These are phyloP conservation scores for Platalea minor DNA, from an alignment of 2,797 vertebrate species.

Conservation along the genomic window DNA sequence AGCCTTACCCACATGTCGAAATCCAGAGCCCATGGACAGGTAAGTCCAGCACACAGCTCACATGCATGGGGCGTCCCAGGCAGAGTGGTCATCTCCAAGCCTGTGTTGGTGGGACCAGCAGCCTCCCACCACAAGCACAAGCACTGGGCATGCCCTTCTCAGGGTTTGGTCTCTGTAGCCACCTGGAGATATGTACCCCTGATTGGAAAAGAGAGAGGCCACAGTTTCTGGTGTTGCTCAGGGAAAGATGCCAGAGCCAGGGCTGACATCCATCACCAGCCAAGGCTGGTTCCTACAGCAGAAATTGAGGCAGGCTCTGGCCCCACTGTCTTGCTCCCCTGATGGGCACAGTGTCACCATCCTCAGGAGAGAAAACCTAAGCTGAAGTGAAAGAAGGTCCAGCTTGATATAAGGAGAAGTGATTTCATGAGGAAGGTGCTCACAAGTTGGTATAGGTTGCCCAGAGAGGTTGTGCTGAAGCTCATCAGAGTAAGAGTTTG, in stretches of 20 bases:
- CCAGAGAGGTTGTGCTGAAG: neutral
- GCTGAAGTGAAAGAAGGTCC: neutral
- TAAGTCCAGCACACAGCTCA: neutral
- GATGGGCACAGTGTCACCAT: fast-evolving
- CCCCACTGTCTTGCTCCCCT: neutral
- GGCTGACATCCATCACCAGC: neutral
- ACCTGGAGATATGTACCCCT: neutral
- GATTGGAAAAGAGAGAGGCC: neutral
- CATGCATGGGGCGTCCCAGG: fast-evolving
- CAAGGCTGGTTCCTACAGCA: neutral
- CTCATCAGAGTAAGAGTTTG: neutral
- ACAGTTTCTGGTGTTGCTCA: neutral
- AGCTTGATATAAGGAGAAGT: neutral
- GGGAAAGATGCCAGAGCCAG: neutral
- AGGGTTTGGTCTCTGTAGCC: neutral
- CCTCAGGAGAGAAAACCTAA: neutral
- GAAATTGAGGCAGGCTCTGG: neutral
- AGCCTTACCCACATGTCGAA: fast-evolving
- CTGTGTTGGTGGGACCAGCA: neutral
- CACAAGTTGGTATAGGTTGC: fast-evolving
- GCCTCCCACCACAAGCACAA: neutral
- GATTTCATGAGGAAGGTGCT: neutral
- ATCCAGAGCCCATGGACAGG: neutral
- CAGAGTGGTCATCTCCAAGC: neutral
- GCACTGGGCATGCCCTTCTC: neutral